Base-by-base conservation (phyloP, 2,888 invertebrate genomes). In the Xanthorhoe spadicearia region DNA sequence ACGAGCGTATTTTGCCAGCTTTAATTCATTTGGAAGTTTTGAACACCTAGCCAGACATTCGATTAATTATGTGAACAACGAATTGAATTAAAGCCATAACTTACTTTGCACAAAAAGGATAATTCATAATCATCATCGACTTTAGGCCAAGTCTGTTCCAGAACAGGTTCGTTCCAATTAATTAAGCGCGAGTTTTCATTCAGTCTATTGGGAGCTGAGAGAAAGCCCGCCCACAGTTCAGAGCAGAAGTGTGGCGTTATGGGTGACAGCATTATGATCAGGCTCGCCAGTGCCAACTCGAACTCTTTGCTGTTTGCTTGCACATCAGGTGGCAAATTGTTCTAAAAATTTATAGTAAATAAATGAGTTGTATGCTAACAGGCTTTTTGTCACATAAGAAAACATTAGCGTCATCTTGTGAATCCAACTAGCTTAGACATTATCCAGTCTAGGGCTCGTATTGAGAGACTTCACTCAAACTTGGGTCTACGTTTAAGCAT, bases 211-310 rank as follows among this genome's bases (percentile, higher is more conserved):
- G 95, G 95, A 2, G 95, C 95, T 0, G 94, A 94, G 43, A 94
- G 88, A 78, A 97, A 95, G 56, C 96, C 97, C 19, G 95, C 94
- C 99, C 99, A 99, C 15, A 99, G 88, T 86, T 99, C 98, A 0
- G 97, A 97, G 38, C 97, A 96, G 87, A 98, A 98, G 88, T 98
- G 97, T 0, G 99, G 99, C 0, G 97, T 96, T 81, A 98, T 94
- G 0, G 99, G 98, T 3, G 97, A 95, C 49, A 98, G 82, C 95
- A 98, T 96, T 70, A 98, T 96, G 61, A 99, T 94, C 78, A 97
- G 95, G 28, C 94, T 92, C 0, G 96, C 97, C 61, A 99, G 89
- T 5, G 97, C 95, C 75, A 95, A 91, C 88, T 98, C 97, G 85
- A 94, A 98, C 79, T 97, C 95, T 61, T 89, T 90, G 81, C 97